Base-by-base conservation (phyloP, 2,888 invertebrate species). In the Brachynemurus nebulosus region DNA sequence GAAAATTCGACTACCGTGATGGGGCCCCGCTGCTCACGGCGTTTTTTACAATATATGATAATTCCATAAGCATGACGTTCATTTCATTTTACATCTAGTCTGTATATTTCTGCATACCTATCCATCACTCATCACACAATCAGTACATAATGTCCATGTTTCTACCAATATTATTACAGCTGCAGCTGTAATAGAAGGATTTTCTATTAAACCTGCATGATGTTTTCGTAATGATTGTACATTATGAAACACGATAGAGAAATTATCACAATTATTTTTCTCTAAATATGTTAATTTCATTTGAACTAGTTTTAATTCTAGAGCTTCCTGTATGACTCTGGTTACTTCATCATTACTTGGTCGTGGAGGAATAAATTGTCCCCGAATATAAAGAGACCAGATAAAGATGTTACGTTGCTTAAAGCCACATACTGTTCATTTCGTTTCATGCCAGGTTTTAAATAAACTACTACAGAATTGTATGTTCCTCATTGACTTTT, bases 401-500 rank as follows among this genome's bases (percentile, higher is more conserved):
- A n/a, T n/a, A 12, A 9, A 5, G 27, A 27, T 5, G 27, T 27
- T 3, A 12, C 27, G 9, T 12, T 9, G 12, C 27, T 27, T 3
- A 9, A 27, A 4, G 27, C 27, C 12, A 27, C 27, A 27, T 27
- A 27, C 9, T n/a, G 27, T n/a, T 9, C 9, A n/a, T 9, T 12
- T 27, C 27, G 27, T n/a, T 9, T 27, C 27, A 27, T 27, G 3
- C 27, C 2, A 2, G 9, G 9, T 5, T 27, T 27, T 27, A 27
- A 27, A 27, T 36, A 18, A 18, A 36, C 19, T 6, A 18, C 36
- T 19, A 18, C 36, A 14, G n/a, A 14, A 9, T 46, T 5, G 30
- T 50, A 51, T 2, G 50, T 52, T 14, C 19, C 25, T 1, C 51
- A 50, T 47, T 51, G 51, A 16, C 45, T 45, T 30, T 52, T 52